Base-by-base conservation (phyloP, 2,888 invertebrate genomes). In the Drosophila parthenogenetica region DNA sequence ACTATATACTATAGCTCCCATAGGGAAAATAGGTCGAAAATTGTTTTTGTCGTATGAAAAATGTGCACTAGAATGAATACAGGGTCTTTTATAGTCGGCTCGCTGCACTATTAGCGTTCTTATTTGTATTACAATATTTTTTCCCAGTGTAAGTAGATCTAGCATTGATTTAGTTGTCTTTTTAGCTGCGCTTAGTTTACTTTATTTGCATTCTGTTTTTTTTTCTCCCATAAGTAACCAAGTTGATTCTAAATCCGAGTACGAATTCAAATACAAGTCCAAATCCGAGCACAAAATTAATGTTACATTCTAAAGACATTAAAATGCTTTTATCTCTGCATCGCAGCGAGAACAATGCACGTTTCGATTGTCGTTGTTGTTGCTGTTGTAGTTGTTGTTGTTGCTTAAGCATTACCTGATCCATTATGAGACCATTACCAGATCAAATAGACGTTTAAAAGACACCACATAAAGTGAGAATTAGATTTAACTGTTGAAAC, bases 271-370 rank as follows among this genome's bases (percentile, higher is more conserved):
- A 29, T 29, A 2, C 19, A 3, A 19, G 3, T 19, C 8, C 25
- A 25, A 53, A 53, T 29, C 17, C 13, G 16, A 32, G 19, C 43
- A 17, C 17, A 32, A 70, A 68, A 37, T 69, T 69, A 69, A 65
- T 63, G 49, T 49, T 50, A 63, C 86, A 71, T 85, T 87, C 88
- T 81, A 87, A 87, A 81, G 72, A 81, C 88, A 87, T 87, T 87
- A 85, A 85, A 66, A 60, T 54, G 64, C 82, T 73, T 79, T 81
- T 87, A 82, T 85, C 86, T 81, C 39, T 17, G 39, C 48, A 67
- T 53, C 75, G 51, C 57, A 32, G 49, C 53, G 17, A 39, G n/a
- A 14, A 60, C 55, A 59, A 43, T 40, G 46, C 64, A 61, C 78
- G 79, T 65, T 68, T 55, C 40, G 11, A 13, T 35, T 35, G 35